Percentiles rank a stretch among this genome's conserved stretches.
phyloP scores from a whole-genome alignment of 2,888 invertebrate genomes.

The Callinectes sapidus region DNA sequence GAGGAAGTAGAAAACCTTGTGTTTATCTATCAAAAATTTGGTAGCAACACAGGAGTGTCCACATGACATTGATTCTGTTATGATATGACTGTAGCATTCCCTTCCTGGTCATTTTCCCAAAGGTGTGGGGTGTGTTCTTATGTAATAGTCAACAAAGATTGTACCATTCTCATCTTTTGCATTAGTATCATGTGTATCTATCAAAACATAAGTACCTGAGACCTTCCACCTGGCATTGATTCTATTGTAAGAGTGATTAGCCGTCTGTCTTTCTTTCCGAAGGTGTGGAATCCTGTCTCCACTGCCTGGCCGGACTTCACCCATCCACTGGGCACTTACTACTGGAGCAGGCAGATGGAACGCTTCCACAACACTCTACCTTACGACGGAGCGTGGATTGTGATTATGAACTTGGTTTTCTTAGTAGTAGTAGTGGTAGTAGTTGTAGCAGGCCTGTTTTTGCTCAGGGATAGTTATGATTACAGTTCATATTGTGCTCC shows the following conservation, averaged over 20 bases:
- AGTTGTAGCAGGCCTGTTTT: too few relatives aligned
- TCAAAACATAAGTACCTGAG: not conserved
- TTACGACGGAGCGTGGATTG: constrained; percentile 90
- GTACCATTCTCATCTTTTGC: not conserved
- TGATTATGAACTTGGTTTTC: constrained; percentile 42
- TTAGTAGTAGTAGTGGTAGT: too few relatives aligned
- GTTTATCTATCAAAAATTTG: too few relatives aligned
- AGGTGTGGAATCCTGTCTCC: constrained; percentile 83
- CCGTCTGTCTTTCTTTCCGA: not conserved
- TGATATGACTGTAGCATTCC: too few relatives aligned
- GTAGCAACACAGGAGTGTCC: too few relatives aligned
- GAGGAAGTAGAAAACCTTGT: too few relatives aligned
- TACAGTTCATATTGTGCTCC: too few relatives aligned
- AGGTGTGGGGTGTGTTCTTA: too few relatives aligned
- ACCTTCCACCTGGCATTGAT: not conserved
- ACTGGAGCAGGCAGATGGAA: constrained; percentile 85
- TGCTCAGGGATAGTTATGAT: too few relatives aligned
- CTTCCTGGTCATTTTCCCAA: too few relatives aligned
- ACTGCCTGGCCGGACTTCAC: constrained; percentile 91
- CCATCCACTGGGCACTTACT: constrained; percentile 83
- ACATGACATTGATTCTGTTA: too few relatives aligned
- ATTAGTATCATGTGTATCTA: not conserved
- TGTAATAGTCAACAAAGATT: not conserved
- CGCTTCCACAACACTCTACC: constrained; percentile 81
- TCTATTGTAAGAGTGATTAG: not conserved